A percentile compares a stretch with the other conserved stretches of the same genome.
These are phyloP conservation scores for Stegodyphus mimosarum DNA, from an alignment of 1,140 invertebrate genomes.

Conservation along the genomic window DNA sequence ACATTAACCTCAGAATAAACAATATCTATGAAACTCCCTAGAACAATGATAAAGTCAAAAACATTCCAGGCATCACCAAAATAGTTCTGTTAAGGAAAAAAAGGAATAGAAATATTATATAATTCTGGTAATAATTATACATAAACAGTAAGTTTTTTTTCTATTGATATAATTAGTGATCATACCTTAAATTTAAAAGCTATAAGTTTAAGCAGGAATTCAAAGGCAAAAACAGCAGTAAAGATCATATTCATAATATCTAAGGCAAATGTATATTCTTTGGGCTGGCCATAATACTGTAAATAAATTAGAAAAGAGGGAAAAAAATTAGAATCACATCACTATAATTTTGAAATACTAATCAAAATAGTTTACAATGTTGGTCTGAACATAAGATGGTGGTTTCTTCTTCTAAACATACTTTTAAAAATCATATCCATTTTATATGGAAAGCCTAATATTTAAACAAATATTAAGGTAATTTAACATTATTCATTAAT, in stretches of 20 bases:
- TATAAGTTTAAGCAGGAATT: slow-evolving; percentile 97
- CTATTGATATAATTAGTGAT: not conserved
- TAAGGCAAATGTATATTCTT: slow-evolving; percentile 85
- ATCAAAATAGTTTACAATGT: no score
- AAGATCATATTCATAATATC: slow-evolving; percentile 98
- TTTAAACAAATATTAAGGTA: no score
- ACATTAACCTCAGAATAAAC: slow-evolving; percentile 87
- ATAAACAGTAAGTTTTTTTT: not conserved
- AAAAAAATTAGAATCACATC: not conserved
- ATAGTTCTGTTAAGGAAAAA: slow-evolving; percentile 84
- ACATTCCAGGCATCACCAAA: slow-evolving; percentile 99
- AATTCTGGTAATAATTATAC: not conserved
- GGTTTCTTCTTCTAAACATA: not conserved
- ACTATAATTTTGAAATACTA: not conserved
- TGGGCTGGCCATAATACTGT: slow-evolving; percentile 88
- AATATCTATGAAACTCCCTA: slow-evolving; percentile 99
- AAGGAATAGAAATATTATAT: not conserved
- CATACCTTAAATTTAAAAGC: slow-evolving; percentile 97
- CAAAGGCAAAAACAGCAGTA: slow-evolving; percentile 96
- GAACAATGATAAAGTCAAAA: slow-evolving; percentile 99
- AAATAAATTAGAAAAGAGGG: slow-evolving; percentile 9
- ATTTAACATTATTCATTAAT: no score
- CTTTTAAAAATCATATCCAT: not conserved
- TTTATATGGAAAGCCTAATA: not conserved
- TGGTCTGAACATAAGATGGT: not conserved